A percentile compares a stretch with the other conserved stretches of the same genome.
Evolutionary conservation across 1,140 invertebrate species (phyloP).

Genomic region (Condylostylus longicornis): DNA sequence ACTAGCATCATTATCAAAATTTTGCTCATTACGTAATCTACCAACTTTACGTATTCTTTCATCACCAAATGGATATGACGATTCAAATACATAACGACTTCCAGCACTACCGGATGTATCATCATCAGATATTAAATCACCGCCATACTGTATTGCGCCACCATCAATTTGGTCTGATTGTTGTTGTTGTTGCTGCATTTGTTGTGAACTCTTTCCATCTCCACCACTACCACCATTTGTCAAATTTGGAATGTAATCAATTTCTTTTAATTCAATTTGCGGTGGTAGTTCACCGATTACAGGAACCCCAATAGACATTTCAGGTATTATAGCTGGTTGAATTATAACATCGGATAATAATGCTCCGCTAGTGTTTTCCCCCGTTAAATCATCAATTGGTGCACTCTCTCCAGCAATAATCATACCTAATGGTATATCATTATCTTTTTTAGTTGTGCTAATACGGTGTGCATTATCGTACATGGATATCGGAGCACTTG

Average conservation of each 20-base stretch:
- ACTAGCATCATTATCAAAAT: too few relatives aligned
- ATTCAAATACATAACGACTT: constrained; percentile 10
- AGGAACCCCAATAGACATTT: constrained; percentile 29
- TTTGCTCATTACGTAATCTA: too few relatives aligned
- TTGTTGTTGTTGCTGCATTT: constrained; percentile 1
- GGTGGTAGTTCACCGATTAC: constrained; percentile 30
- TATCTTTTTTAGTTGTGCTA: too few relatives aligned
- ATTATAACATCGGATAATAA: constrained; percentile 25
- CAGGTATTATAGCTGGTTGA: constrained; percentile 26
- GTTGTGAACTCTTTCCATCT: constrained; percentile 1
- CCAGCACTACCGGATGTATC: background rate
- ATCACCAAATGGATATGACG: constrained; percentile 1
- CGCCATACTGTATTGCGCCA: constrained; percentile 23
- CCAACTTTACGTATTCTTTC: too few relatives aligned
- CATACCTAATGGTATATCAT: too few relatives aligned
- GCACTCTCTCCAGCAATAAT: too few relatives aligned
- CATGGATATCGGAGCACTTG: too few relatives aligned
- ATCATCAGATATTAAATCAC: constrained; percentile 27
- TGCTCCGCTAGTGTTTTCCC: background rate
- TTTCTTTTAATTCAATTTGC: constrained; percentile 30
- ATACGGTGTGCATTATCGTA: too few relatives aligned
- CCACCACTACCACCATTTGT: constrained; percentile 13
- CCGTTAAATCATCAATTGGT: too few relatives aligned
- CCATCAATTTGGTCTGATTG: constrained; percentile 1
- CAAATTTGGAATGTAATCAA: constrained; percentile 31